Base-by-base conservation (phyloP, 2,888 invertebrate genomes). In the Microchrysa polita region DNA sequence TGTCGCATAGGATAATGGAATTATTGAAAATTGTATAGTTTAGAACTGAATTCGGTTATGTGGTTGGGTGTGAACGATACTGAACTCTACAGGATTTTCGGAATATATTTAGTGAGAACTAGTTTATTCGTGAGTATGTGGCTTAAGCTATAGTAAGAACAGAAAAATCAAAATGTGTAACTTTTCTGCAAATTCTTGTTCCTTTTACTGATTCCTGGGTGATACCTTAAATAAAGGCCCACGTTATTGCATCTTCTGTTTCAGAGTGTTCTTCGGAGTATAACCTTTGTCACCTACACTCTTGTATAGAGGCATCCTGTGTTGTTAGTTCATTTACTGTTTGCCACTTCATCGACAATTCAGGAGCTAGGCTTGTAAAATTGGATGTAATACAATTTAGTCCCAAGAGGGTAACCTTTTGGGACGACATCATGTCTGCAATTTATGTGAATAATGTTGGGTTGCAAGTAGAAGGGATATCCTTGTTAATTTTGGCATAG, bases 21-120 rank as follows among this genome's bases (percentile, higher is more conserved):
- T 48, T 48, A n/a, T 48, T 48, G 48, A 12, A 48, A 48, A 48
- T 48, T 12, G 48, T 48, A 42, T 12, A 48, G 48, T 48, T n/a
- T n/a, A 12, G 48, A 12, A 48, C 16, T n/a, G 16, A 12, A 48
- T 48, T 48, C 16, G 48, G 48, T 48, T n/a, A 48, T 4, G 48
- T 48, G 16, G 12, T 48, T 48, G 2, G 48, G 48, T 48, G 48
- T n/a, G 16, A 48, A 48, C 48, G 48, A n/a, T 12, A 48, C 16
- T 48, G 14, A n/a, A n/a, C 10, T 48, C 16, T 7, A 4, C 5
- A n/a, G 48, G 14, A n/a, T 12, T n/a, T 48, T 48, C 48, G 4
- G 48, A n/a, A n/a, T 48, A 12, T 12, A 48, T n/a, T 48, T 5
- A n/a, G 14, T 48, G 48, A 2, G 12, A 48, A 48, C 48, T n/a